Percentiles rank a stretch among this genome's conserved stretches.
phyloP scores from a whole-genome alignment of 2,888 invertebrate species.

The Bombylius discolor region DNA sequence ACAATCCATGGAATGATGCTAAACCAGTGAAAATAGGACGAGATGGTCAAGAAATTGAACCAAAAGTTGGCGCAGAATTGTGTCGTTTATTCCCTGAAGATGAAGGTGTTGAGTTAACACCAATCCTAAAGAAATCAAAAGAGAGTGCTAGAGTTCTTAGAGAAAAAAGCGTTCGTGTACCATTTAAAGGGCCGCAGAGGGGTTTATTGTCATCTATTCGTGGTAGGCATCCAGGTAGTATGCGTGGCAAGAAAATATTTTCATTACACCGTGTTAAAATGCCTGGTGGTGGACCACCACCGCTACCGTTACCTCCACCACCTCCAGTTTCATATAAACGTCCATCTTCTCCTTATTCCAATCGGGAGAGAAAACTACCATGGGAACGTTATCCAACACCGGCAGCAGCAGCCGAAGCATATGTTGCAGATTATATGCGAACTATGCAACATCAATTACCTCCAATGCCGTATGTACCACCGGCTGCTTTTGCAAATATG shows the following conservation, averaged over 20 bases:
- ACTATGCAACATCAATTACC: constrained; percentile 77
- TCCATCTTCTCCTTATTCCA: constrained; percentile 43
- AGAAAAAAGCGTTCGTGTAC: constrained; percentile 33
- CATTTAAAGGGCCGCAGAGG: constrained; percentile 40
- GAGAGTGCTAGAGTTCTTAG: constrained; percentile 58
- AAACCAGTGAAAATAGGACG: constrained; percentile 98
- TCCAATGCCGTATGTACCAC: constrained; percentile 71
- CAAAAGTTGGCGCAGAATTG: constrained; percentile 84
- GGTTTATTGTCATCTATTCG: constrained; percentile 27
- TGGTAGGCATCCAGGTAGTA: constrained; percentile 35
- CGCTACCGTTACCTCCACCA: constrained; percentile 22
- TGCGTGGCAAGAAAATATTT: constrained; percentile 47
- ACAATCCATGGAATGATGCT: constrained; percentile 97
- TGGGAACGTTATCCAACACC: constrained; percentile 48
- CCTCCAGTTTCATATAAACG: constrained; percentile 31
- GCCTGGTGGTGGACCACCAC: constrained; percentile 25
- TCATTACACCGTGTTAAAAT: constrained; percentile 51
- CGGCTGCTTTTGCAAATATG: constrained; percentile 45
- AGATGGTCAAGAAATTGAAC: constrained; percentile 97
- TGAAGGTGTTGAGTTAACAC: constrained; percentile 78
- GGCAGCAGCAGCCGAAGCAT: constrained; percentile 67
- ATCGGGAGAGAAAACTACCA: constrained; percentile 45
- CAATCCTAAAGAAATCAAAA: constrained; percentile 72
- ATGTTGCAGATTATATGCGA: constrained; percentile 79
- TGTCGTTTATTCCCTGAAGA: constrained; percentile 87